phyloP scores from a whole-genome alignment of 2,888 invertebrate genomes.

The Luperina nickerlii region DNA sequence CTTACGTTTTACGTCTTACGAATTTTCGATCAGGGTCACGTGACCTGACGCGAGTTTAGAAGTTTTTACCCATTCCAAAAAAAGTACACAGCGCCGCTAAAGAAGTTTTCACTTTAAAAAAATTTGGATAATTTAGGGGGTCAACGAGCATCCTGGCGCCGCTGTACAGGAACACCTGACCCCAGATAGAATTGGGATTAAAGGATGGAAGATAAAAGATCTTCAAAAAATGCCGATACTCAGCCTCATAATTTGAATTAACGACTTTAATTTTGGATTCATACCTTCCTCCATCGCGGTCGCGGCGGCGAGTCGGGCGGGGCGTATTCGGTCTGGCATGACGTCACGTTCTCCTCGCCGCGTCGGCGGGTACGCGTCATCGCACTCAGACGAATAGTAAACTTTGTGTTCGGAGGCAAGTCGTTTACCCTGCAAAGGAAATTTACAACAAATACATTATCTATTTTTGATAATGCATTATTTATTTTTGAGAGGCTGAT shows the following conservation, averaged over 20 bases:
- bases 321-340: slow-evolving; percentile 93
- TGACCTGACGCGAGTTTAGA: too few relatives aligned
- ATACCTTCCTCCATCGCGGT: slow-evolving; percentile 86
- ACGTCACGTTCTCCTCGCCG: slow-evolving; percentile 91
- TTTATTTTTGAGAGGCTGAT: too few relatives aligned
- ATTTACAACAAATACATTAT: neutral
- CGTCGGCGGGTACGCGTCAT: slow-evolving; percentile 94
- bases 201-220: neutral
- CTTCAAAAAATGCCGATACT: neutral
- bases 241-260: neutral
- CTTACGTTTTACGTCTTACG: too few relatives aligned
- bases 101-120: too few relatives aligned
- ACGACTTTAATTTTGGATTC: neutral
- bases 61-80: too few relatives aligned
- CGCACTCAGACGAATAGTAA: slow-evolving; percentile 94
- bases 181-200: neutral
- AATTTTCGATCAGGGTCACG: too few relatives aligned
- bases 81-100: too few relatives aligned
- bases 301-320: slow-evolving; percentile 92
- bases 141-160: too few relatives aligned
- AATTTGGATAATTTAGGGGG: too few relatives aligned
- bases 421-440: slow-evolving; percentile 89
- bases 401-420: slow-evolving; percentile 95
- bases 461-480: too few relatives aligned
- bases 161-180: neutral